A percentile compares a stretch with the other conserved stretches of the same genome.
Evolutionary conservation across 2,113 vertebrate species (phyloP).

Genomic region (Pseudopipra pipra): DNA sequence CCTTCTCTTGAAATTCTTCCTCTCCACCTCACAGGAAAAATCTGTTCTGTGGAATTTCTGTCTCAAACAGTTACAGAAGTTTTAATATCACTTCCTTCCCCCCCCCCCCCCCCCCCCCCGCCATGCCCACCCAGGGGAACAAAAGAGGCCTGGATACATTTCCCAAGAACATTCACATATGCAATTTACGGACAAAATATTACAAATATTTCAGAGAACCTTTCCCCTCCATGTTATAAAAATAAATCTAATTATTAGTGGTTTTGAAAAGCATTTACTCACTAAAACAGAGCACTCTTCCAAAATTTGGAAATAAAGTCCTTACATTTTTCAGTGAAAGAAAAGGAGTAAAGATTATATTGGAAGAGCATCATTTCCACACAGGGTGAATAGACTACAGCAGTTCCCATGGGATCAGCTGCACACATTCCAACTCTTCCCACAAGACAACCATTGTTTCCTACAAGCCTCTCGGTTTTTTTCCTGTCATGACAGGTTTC

Average conservation of each 20-base stretch:
- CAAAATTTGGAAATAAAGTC: conserved; percentile 51
- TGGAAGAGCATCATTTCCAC: conserved; percentile 74
- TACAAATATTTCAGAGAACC: background rate
- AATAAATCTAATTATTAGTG: background rate
- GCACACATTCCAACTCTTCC: conserved; percentile 60
- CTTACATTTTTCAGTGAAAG: conserved; percentile 64
- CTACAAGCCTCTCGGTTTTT: background rate
- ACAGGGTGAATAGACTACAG: conserved; percentile 44
- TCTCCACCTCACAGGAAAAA: background rate
- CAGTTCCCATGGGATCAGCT: conserved; percentile 70
- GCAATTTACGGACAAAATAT: background rate
- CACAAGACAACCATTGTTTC: conserved; percentile 69
- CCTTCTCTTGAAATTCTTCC: background rate
- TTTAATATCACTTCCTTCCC: background rate
- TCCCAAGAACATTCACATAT: background rate
- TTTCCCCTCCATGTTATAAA: background rate
- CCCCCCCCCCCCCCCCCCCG: no score
- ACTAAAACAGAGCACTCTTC: background rate
- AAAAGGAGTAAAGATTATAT: conserved; percentile 71
- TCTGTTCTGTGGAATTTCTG: background rate
- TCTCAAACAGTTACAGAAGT: background rate
- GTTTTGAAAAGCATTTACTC: background rate
- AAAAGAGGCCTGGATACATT: background rate
- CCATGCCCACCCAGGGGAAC: background rate
- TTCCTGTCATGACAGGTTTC: conserved; percentile 38